Conservation (phyloP, 2,888 invertebrate species). For the Acanthosepion esculentum region DNA sequence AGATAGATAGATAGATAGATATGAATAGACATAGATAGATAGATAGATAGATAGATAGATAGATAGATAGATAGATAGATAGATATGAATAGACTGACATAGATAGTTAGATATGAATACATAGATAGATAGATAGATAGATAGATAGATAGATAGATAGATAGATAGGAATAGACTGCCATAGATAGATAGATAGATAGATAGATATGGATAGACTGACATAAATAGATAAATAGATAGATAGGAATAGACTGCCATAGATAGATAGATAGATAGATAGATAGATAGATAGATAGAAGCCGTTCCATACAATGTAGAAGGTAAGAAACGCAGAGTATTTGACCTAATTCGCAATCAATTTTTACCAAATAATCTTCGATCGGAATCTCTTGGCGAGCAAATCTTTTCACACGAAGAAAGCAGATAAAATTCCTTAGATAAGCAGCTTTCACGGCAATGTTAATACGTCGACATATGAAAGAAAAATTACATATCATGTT, state of each 20-base stretch:
- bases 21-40: too few relatives aligned
- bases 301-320: not conserved
- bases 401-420: not conserved
- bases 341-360: not conserved
- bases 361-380: not conserved
- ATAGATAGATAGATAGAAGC: not conserved
- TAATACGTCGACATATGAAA: not conserved
- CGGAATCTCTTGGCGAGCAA: not conserved
- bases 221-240: not conserved
- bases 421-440: not conserved
- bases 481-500: not conserved
- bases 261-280: not conserved
- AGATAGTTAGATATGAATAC: too few relatives aligned
- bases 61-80: not conserved
- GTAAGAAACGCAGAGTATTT: not conserved
- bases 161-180: too few relatives aligned
- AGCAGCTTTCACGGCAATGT: not conserved
- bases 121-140: too few relatives aligned
- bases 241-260: too few relatives aligned
- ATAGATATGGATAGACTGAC: not conserved
- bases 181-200: too few relatives aligned
- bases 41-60: not conserved
- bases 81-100: too few relatives aligned
- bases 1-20: not conserved
- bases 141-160: not conserved